phyloP scores from a whole-genome alignment of 2,888 invertebrate genomes.

The Calameuta filiformis region DNA sequence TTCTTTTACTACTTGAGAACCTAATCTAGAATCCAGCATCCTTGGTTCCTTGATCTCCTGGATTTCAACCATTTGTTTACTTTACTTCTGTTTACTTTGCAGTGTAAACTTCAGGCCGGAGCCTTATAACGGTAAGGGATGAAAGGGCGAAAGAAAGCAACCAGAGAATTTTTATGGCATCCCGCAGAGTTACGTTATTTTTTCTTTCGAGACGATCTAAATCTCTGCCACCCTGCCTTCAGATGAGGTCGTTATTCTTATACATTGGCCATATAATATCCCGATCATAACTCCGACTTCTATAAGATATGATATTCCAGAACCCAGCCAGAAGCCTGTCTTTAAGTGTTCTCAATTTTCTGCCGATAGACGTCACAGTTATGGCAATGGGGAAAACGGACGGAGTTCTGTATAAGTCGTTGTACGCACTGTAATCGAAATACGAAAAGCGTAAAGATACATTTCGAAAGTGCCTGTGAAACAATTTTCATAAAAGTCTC shows the following conservation, averaged over 20 bases:
- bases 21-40: not conserved
- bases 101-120: not conserved
- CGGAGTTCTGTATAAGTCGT: not conserved
- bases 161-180: not conserved
- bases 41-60: not conserved
- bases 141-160: not conserved
- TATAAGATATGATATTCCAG: not conserved
- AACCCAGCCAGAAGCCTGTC: not conserved
- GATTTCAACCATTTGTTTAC: not conserved
- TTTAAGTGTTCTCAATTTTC: not conserved
- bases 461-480: not conserved
- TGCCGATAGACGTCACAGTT: not conserved
- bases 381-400: not conserved
- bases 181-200: not conserved
- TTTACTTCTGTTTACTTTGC: not conserved
- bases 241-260: not conserved
- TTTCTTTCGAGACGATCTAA: not conserved
- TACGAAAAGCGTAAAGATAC: not conserved
- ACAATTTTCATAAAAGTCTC: not conserved
- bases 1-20: not conserved
- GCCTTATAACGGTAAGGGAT: not conserved
- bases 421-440: not conserved
- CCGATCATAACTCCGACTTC: not conserved
- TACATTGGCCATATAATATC: not conserved
- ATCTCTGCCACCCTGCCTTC: not conserved